Conservation (phyloP, 2,888 invertebrate species). For the Selenia dentaria region DNA sequence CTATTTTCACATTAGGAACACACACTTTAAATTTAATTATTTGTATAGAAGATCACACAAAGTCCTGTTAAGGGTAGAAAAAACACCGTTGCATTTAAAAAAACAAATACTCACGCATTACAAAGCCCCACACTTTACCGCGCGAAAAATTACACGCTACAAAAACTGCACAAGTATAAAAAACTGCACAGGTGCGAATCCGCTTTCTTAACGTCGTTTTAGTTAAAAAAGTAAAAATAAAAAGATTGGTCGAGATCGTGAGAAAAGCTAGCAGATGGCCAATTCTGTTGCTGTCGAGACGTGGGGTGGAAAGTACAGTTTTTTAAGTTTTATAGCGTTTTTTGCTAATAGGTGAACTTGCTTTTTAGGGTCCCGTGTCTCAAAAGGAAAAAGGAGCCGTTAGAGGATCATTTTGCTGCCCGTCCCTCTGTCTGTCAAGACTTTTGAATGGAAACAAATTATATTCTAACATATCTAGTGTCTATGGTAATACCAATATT, state of each 20-base stretch:
- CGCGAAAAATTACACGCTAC: constrained; percentile 4
- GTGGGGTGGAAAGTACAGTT: constrained; percentile 7
- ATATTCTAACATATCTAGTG: too few species aligned
- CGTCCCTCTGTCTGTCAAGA: too few species aligned
- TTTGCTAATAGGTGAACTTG: too few species aligned
- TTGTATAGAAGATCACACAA: too few species aligned
- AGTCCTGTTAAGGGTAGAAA: background rate
- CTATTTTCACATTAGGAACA: too few species aligned
- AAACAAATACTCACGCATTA: too few species aligned
- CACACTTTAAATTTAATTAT: too few species aligned
- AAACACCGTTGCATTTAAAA: background rate
- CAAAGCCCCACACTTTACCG: background rate
- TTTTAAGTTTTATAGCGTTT: background rate
- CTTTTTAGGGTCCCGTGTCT: too few species aligned
- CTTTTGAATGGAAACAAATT: too few species aligned
- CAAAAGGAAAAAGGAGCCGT: too few species aligned
- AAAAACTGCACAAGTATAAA: constrained; percentile 15
- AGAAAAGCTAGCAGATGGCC: constrained; percentile 36
- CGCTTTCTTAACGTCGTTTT: constrained; percentile 29
- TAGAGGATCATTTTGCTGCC: too few species aligned
- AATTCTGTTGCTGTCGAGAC: background rate
- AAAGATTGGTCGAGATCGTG: constrained; percentile 21
- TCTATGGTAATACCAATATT: too few species aligned
- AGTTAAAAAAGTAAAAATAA: constrained; percentile 22
- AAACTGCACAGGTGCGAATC: constrained; percentile 15